Percentiles rank a stretch among this genome's conserved stretches.
Conservation (phyloP, 1,140 invertebrate genomes). For the Zelostemma sp. region DNA sequence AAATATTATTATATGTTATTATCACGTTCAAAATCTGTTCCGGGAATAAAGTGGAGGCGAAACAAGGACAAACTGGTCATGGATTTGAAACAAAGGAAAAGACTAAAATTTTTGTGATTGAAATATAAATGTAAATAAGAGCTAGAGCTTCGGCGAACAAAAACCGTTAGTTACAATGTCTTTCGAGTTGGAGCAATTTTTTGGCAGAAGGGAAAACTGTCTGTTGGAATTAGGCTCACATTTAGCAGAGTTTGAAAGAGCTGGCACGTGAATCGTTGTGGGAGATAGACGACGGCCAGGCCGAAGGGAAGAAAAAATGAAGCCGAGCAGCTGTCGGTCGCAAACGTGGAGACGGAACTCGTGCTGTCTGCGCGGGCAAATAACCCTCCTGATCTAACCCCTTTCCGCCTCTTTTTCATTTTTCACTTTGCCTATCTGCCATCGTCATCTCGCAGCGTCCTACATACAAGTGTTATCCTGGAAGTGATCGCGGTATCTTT, state of each 20-base stretch:
- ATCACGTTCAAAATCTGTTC: no score
- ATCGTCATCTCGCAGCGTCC: no score
- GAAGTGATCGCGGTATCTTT: no score
- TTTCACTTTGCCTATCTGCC: constrained; percentile 21
- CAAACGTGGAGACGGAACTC: constrained; percentile 26
- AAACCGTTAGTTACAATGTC: constrained; percentile 8
- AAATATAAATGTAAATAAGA: no score
- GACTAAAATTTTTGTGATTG: no score
- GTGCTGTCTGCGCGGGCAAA: constrained; percentile 24
- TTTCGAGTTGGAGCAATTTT: constrained; percentile 28
- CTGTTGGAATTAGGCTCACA: constrained; percentile 44
- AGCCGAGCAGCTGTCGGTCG: constrained; percentile 52
- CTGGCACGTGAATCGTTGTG: constrained; percentile 29
- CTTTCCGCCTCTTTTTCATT: constrained; percentile 31
- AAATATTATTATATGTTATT: no score
- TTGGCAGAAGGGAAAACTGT: constrained; percentile 34
- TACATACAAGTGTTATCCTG: no score
- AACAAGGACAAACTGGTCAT: no score
- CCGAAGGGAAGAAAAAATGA: constrained; percentile 49
- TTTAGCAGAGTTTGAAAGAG: constrained; percentile 33
- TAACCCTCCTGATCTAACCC: constrained; percentile 37
- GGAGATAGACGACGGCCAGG: constrained; percentile 27
- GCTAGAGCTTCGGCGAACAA: no score
- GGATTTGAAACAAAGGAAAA: no score
- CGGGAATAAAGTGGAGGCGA: no score